Conservation (phyloP, 2,888 invertebrate species). For the Bibio marci region DNA sequence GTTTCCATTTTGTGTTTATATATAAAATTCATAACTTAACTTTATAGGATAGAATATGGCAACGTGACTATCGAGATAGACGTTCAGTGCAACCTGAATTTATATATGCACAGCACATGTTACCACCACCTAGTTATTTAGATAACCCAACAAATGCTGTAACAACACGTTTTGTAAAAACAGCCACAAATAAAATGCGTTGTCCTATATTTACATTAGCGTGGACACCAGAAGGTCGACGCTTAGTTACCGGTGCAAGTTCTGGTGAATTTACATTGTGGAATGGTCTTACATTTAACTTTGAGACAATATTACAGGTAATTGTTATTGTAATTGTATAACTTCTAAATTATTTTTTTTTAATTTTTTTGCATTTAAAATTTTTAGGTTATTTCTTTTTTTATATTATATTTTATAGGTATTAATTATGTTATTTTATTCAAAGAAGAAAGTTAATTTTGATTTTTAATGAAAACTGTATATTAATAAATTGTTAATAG, state of each 20-base stretch:
- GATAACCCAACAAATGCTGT: constrained; percentile 96
- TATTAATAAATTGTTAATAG: too few relatives aligned
- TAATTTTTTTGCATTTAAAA: too few relatives aligned
- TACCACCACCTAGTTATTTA: constrained; percentile 85
- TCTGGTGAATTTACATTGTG: constrained; percentile 99
- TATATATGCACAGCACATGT: constrained; percentile 82
- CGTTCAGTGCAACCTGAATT: constrained; percentile 86
- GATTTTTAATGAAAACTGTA: too few relatives aligned
- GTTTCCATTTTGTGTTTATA: neutral
- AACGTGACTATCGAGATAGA: constrained; percentile 78
- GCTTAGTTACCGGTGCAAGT: constrained; percentile 95
- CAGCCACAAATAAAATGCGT: constrained; percentile 99
- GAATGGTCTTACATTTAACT: constrained; percentile 99
- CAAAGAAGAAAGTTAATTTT: too few relatives aligned
- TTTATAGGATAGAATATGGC: constrained; percentile 77
- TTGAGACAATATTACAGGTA: constrained; percentile 99
- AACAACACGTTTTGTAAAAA: constrained; percentile 87
- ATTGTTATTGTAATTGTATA: constrained; percentile 10
- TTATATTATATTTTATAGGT: too few relatives aligned
- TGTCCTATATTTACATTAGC: constrained; percentile 98
- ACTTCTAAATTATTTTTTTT: neutral
- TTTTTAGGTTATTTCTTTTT: too few relatives aligned
- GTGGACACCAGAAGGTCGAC: constrained; percentile 98
- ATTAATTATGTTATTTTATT: too few relatives aligned
- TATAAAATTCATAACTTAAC: neutral